Conservation (phyloP, 2,888 invertebrate genomes). For the Deilephila porcellus region DNA sequence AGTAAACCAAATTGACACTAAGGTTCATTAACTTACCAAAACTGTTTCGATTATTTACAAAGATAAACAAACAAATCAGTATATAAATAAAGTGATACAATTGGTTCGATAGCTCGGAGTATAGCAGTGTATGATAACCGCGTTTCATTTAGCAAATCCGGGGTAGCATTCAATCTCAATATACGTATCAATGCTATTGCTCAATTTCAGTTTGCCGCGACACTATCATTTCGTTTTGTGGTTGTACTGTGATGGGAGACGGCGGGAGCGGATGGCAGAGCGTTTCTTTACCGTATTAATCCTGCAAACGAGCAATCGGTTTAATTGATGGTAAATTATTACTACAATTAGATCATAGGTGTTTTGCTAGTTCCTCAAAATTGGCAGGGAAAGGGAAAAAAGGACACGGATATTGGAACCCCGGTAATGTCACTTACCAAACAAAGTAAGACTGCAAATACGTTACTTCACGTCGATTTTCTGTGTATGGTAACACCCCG, state of each 20-base stretch:
- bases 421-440: no score
- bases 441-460: no score
- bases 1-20: no score
- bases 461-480: no score
- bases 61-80: not conserved
- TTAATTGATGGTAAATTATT: not conserved
- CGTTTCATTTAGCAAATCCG: slow-evolving; percentile 53
- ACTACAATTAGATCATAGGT: not conserved
- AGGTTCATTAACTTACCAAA: no score
- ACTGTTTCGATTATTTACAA: not conserved
- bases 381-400: no score
- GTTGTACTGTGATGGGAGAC: slow-evolving; percentile 31
- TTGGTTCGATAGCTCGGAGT: not conserved
- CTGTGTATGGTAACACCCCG: no score
- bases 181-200: slow-evolving; percentile 65
- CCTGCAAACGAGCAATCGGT: no score
- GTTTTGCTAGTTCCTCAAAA: no score
- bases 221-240: slow-evolving; percentile 28
- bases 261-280: slow-evolving; percentile 33
- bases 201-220: slow-evolving; percentile 52
- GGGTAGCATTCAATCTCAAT: slow-evolving; percentile 56
- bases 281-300: not conserved
- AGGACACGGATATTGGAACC: no score
- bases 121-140: slow-evolving; percentile 45
- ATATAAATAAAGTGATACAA: slow-evolving; percentile 14